Evolutionary conservation across 2,113 vertebrate genomes (phyloP).

Genomic region (Crotalus viridis): DNA sequence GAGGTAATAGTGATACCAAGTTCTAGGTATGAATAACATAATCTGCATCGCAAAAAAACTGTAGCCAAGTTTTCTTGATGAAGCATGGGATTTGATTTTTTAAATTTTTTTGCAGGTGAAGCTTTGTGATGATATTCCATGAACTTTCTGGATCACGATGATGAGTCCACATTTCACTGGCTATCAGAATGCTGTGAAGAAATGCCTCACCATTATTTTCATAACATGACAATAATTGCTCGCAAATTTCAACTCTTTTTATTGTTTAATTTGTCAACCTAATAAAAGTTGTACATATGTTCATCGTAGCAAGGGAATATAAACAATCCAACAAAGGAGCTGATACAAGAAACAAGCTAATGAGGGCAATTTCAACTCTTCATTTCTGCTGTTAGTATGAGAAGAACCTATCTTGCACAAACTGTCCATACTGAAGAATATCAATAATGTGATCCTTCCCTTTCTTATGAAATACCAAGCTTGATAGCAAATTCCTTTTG

Average conservation of each 20-base stretch:
- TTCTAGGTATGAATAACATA: not conserved
- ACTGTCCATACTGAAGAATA: not conserved
- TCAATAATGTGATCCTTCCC: not conserved
- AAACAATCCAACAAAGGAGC: not conserved
- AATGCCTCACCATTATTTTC: not conserved
- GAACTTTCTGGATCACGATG: not conserved
- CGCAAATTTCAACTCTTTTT: not conserved
- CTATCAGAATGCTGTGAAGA: not conserved
- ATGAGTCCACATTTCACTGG: not conserved
- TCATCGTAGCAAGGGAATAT: not conserved
- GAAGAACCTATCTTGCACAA: not conserved
- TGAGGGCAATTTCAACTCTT: not conserved
- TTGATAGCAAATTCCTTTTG: not conserved
- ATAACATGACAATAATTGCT: not conserved
- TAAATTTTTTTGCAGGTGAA: not conserved
- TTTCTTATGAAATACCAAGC: not conserved
- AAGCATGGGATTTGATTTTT: not conserved
- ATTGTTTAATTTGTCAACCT: not conserved
- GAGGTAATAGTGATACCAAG: not conserved
- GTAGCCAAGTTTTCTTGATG: not conserved
- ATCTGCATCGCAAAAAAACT: not conserved
- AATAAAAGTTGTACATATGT: not conserved
- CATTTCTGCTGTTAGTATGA: not conserved
- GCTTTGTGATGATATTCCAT: not conserved
- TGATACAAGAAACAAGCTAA: not conserved